Evolutionary conservation across 2,888 invertebrate genomes (phyloP).

Genomic region (Trissoscelio sp.): DNA sequence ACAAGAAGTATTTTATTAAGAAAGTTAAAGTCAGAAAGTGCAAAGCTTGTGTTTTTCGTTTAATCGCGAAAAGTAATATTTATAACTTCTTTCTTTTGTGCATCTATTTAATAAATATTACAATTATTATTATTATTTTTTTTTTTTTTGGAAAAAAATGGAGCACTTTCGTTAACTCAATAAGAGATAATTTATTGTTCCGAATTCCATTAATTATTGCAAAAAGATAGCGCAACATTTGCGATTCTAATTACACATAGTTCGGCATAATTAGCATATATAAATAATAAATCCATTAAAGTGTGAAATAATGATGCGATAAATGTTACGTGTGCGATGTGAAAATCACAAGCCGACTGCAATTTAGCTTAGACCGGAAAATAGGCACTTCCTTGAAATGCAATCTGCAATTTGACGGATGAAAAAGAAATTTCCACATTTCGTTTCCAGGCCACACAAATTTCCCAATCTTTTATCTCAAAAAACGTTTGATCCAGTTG

Average conservation of each 20-base stretch:
- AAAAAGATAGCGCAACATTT: slow-evolving; percentile 13
- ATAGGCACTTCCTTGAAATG: slow-evolving; percentile 57
- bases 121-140: too few species aligned
- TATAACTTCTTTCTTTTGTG: too few species aligned
- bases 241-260: slow-evolving; percentile 23
- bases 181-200: background rate
- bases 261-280: slow-evolving; percentile 37
- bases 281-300: slow-evolving; percentile 66
- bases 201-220: too few species aligned
- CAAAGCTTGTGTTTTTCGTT: too few species aligned
- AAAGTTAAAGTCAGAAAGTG: too few species aligned
- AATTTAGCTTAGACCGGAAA: slow-evolving; percentile 60
- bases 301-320: slow-evolving; percentile 67
- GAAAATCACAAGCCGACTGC: slow-evolving; percentile 55
- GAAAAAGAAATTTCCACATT: slow-evolving; percentile 36
- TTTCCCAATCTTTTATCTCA: slow-evolving; percentile 2
- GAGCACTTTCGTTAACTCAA: background rate
- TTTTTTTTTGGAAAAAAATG: too few species aligned
- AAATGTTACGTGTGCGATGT: slow-evolving; percentile 63
- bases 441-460: background rate
- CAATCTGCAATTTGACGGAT: slow-evolving; percentile 38
- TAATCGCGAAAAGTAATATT: too few species aligned
- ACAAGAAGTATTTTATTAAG: too few species aligned
- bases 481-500: background rate
- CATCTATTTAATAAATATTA: too few species aligned